phyloP scores from a whole-genome alignment of 1,140 invertebrate species.

The Microplitis demolitor region DNA sequence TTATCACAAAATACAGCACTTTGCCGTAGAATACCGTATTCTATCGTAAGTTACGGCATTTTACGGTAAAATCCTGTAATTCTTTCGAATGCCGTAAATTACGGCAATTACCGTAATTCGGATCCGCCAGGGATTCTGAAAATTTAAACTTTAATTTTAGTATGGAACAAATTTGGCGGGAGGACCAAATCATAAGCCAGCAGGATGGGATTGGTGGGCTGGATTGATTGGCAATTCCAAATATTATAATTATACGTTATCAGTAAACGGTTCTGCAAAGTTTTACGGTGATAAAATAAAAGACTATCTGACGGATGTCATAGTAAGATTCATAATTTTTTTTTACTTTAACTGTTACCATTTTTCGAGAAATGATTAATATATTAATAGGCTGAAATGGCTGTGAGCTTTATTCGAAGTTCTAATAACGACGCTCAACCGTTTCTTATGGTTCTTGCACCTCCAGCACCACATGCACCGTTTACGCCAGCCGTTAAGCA shows the following conservation, averaged over 20 bases:
- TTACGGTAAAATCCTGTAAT: too few relatives aligned
- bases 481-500: conserved; percentile 81
- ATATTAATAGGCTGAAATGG: conserved; percentile 60
- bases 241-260: conserved; percentile 89
- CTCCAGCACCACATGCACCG: conserved; percentile 83
- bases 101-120: too few relatives aligned
- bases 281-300: conserved; percentile 62
- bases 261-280: conserved; percentile 74
- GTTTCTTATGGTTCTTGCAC: conserved; percentile 84
- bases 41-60: too few relatives aligned
- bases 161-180: conserved; percentile 67
- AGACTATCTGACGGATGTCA: conserved; percentile 84
- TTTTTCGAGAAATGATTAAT: not conserved
- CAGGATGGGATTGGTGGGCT: conserved; percentile 82
- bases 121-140: too few relatives aligned
- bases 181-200: conserved; percentile 71
- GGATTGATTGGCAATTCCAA: conserved; percentile 83
- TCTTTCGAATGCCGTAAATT: too few relatives aligned
- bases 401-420: conserved; percentile 65
- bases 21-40: too few relatives aligned
- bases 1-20: too few relatives aligned
- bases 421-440: conserved; percentile 53
- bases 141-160: conserved; percentile 48
- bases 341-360: not conserved
- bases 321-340: conserved; percentile 66